These are phyloP conservation scores for Chrosomus eos DNA, from an alignment of 2,797 vertebrate species.

Conservation along the genomic window DNA sequence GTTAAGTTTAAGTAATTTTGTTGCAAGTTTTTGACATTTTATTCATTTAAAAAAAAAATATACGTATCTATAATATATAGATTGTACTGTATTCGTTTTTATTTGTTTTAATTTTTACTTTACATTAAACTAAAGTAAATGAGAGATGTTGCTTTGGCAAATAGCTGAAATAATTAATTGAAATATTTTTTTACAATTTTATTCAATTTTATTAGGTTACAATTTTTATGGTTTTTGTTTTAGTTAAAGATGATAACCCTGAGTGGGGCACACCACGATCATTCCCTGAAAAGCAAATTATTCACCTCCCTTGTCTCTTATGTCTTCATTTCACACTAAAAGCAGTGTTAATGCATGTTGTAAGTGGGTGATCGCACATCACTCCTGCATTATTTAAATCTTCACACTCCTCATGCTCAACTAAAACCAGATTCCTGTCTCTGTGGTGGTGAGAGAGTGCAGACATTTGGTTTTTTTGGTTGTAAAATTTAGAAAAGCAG, in stretches of 20 bases:
- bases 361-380: conserved; percentile 55
- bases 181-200: too few species aligned
- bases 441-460: conserved; percentile 41
- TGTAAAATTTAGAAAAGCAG: conserved; percentile 44
- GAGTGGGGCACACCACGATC: not conserved
- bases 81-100: not conserved
- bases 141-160: not conserved
- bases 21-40: not conserved
- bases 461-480: conserved; percentile 51
- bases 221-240: not conserved
- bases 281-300: not conserved
- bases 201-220: too few species aligned
- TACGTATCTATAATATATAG: not conserved
- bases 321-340: conserved; percentile 12
- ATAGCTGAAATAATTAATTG: too few species aligned
- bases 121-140: not conserved
- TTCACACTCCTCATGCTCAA: conserved; percentile 17
- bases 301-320: not conserved
- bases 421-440: conserved; percentile 17
- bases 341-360: conserved; percentile 55
- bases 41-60: not conserved
- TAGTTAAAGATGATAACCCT: not conserved
- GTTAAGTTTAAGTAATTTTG: not conserved
- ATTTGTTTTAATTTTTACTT: not conserved
- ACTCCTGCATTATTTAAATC: conserved; percentile 63